Conservation (phyloP, 1,140 invertebrate genomes). For the Heterodera schachtii region DNA sequence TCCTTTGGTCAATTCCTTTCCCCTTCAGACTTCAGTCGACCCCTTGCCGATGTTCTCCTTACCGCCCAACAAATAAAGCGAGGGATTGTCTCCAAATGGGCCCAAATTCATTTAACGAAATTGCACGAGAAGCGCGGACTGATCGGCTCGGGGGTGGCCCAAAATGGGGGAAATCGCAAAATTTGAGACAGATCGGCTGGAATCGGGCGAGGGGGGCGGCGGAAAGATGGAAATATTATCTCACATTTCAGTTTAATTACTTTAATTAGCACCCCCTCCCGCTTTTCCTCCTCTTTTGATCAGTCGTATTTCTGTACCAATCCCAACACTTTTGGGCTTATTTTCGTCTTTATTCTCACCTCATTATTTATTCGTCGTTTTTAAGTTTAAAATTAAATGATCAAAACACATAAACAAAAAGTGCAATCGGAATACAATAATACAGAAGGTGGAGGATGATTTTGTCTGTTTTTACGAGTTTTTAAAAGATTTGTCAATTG, state of each 20-base stretch:
- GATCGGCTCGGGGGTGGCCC: constrained; percentile 5
- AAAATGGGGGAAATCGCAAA: constrained; percentile 23
- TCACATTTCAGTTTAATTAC: no score
- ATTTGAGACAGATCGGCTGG: neutral
- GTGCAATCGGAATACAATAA: neutral
- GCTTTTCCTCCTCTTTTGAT: neutral
- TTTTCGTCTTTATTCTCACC: constrained; percentile 12
- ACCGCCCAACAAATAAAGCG: constrained; percentile 35
- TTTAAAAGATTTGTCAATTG: no score
- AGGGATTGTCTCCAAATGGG: constrained; percentile 11
- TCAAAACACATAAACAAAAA: neutral
- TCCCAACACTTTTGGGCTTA: neutral
- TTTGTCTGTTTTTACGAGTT: no score
- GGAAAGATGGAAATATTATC: neutral
- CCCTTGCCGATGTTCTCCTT: constrained; percentile 35
- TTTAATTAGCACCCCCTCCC: neutral
- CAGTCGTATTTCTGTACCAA: neutral
- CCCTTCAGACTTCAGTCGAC: constrained; percentile 41
- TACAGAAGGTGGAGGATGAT: neutral
- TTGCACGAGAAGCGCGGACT: constrained; percentile 28
- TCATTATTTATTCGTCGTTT: neutral
- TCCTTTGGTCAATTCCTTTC: neutral
- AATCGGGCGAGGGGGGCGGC: no score
- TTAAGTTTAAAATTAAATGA: neutral
- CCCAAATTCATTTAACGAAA: constrained; percentile 26